Evolutionary conservation across 92 coral and sea anemone species (phyloP).

Genomic region (Diadumene lineata): DNA sequence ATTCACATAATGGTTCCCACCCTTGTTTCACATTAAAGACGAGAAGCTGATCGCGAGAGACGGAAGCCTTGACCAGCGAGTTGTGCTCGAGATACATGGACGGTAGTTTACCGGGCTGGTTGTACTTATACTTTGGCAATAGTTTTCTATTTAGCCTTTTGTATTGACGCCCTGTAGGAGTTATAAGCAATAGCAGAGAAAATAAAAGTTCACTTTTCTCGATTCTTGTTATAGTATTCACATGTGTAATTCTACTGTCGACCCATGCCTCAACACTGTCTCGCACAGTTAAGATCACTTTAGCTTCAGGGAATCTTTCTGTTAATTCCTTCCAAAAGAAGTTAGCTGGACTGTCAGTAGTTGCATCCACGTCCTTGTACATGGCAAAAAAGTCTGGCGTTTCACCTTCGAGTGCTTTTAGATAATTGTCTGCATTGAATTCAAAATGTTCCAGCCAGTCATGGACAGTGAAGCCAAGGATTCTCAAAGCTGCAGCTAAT

Average conservation of each 20-base stretch:
- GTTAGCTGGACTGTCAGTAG: not conserved
- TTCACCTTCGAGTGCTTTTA: not conserved
- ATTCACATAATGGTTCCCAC: not conserved
- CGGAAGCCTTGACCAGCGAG: constrained; percentile 1
- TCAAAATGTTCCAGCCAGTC: not conserved
- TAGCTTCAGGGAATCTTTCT: not conserved
- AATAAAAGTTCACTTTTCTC: not conserved
- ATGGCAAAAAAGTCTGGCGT: not conserved
- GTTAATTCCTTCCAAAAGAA: not conserved
- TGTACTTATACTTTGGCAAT: too few species aligned
- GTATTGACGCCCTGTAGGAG: not conserved
- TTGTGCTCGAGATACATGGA: not conserved
- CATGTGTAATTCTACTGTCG: not conserved
- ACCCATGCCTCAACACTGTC: not conserved
- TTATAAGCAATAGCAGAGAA: not conserved
- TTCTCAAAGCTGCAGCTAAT: not conserved
- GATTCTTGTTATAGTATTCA: not conserved
- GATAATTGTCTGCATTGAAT: not conserved
- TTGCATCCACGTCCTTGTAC: not conserved
- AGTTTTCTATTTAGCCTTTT: not conserved
- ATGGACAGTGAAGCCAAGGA: not conserved
- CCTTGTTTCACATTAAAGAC: constrained; percentile 5
- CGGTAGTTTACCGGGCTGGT: too few species aligned
- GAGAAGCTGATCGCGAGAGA: constrained; percentile 1
- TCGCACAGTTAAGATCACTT: not conserved